Base-by-base conservation (phyloP, 2,888 invertebrate genomes). In the Himalopsyche kuldschensis region DNA sequence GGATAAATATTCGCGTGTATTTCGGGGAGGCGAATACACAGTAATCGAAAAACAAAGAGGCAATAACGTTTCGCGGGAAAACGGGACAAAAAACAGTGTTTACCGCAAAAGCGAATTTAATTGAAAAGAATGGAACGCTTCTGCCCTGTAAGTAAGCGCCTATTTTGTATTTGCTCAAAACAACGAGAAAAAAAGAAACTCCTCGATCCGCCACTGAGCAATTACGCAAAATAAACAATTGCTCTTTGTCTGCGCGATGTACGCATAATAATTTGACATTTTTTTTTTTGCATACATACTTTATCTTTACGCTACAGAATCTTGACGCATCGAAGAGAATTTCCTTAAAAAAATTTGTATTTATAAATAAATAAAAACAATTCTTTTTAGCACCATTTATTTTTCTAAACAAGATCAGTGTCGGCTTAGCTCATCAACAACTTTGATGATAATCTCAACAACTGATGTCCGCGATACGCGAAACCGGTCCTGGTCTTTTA, bases 1-100 rank as follows among this genome's bases (percentile, higher is more conserved):
- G 30, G 69, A 69, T 69, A 69, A 69, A 69, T 69, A 69, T 69
- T 27, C 69, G 69, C 6, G 69, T 30, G 41, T 69, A 27, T 69
- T 27, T 24, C 27, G 69, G 69, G 27, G 30, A 27, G 27, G 82
- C 47, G 79, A 75, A 48, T 79, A 76, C 48, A 79, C 79, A 79
- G 82, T 82, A 82, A 82, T 82, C 79, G 82, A 82, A 82, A 82
- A 82, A 82, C 79, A 82, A 82, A 82, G 76, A 76, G 79, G 75
- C 79, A 75, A 79, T 82, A 79, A 79, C 79, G 79, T 79, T 79
- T 35, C 41, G 69, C 48, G 75, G n/a, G 35, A 69, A 27, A 82
- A 82, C 79, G 82, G 82, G 82, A 82, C 82, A 82, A 82, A 82
- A 82, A 82, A 69, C 69, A 27, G 79, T 82, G 82, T 79, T 75